Evolutionary conservation across 2,888 invertebrate genomes (phyloP).

Genomic region (Uropetala carovei): DNA sequence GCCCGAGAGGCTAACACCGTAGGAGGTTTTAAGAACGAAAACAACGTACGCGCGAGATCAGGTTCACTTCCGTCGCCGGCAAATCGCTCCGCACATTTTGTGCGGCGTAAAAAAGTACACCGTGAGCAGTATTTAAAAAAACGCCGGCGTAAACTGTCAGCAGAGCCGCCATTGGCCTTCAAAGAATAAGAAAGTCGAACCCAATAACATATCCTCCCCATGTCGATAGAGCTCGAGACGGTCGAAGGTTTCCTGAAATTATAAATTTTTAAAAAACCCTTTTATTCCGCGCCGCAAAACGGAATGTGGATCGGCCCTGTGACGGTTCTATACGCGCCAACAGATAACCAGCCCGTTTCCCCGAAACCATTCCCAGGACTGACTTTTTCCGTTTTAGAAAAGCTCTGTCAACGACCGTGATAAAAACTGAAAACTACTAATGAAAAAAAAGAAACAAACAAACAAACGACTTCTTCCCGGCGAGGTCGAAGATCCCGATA

Average conservation of each 20-base stretch:
- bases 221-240: neutral
- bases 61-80: conserved; percentile 5
- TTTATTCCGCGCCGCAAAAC: neutral
- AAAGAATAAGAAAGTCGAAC: neutral
- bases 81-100: neutral
- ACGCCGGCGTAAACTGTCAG: neutral
- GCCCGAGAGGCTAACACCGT: neutral
- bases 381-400: neutral
- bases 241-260: neutral
- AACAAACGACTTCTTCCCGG: conserved; percentile 40
- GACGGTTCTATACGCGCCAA: no score
- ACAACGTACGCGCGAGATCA: conserved; percentile 2
- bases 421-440: conserved; percentile 38
- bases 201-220: neutral
- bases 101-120: neutral
- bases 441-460: conserved; percentile 38
- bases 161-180: conserved; percentile 26
- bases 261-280: neutral
- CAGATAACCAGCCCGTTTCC: neutral
- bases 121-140: neutral
- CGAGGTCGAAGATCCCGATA: conserved; percentile 63
- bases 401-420: conserved; percentile 23
- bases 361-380: neutral
- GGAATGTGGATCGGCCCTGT: no score
- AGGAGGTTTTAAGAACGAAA: neutral